Base-by-base conservation (phyloP, 2,113 vertebrate species). In the Melanocharis versteri region DNA sequence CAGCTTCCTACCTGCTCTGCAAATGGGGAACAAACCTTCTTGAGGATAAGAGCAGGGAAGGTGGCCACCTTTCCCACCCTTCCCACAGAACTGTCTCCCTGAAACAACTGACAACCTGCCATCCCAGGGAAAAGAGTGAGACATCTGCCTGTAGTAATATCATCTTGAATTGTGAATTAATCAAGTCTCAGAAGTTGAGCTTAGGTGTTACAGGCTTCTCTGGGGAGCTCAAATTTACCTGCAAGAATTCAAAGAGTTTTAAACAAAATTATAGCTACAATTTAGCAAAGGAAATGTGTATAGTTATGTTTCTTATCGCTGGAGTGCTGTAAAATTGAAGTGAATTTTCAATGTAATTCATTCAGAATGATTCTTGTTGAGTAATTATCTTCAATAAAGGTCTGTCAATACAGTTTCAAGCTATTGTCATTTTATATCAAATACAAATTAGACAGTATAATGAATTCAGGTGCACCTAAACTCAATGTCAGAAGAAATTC, bases 341-440 rank as follows among this genome's bases (percentile, higher is more conserved):
- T 0, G 72, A 91, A 93, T 78, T 96, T 93, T 76, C 87, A 86
- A 1, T 72, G 94, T 97, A 96, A 97, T 94, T 90, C 94, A 89
- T 96, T 97, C 95, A 90, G 81, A 96, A 91, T 58, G 81, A 97
- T 95, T 97, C 94, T 72, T 64, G 88, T 95, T 81, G 87, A 96
- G 88, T 93, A 97, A 96, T 89, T 97, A 92, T 97, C 97, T 95
- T 97, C 94, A 96, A 94, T 96, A 87, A 97, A 94, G 94, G 66
- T 88, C 96, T 92, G 94, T 81, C 88, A 92, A 89, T 94, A 93
- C 89, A 94, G 68, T 96, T 97, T 81, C 91, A 72, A 92, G 84
- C 83, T 85, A 88, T 93, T 96, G 96, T 97, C 97, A 95, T 66
- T 96, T 95, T 78, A 47, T 73, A 96, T 97, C 97, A 97, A 84